A percentile compares a stretch with the other conserved stretches of the same genome.
Evolutionary conservation across 1,140 invertebrate species (phyloP).

Genomic region (Cephus cinctus): DNA sequence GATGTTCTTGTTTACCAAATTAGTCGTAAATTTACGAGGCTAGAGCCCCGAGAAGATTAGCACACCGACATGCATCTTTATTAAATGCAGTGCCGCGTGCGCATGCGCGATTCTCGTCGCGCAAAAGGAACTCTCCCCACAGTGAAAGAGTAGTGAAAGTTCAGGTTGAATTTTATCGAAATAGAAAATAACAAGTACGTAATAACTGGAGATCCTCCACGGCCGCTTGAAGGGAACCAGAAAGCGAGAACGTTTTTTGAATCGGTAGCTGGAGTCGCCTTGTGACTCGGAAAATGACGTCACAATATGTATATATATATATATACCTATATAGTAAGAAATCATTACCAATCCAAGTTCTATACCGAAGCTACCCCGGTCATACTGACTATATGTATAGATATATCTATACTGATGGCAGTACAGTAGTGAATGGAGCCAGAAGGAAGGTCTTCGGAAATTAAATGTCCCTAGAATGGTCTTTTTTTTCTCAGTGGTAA

Average conservation of each 20-base stretch:
- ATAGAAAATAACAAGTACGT: too few species aligned
- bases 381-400: too few species aligned
- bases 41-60: slow-evolving; percentile 11
- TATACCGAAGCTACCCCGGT: background rate
- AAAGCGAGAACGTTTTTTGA: too few species aligned
- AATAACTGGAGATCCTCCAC: too few species aligned
- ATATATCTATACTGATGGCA: too few species aligned
- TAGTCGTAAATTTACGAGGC: slow-evolving; percentile 23
- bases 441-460: slow-evolving; percentile 55
- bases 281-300: background rate
- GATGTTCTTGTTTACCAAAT: slow-evolving; percentile 26
- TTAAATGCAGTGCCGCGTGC: too few species aligned
- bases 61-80: slow-evolving; percentile 2
- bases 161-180: too few species aligned
- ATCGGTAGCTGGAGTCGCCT: too few species aligned
- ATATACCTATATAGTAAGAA: background rate
- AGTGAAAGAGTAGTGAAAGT: too few species aligned
- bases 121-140: too few species aligned
- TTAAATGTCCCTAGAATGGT: slow-evolving; percentile 53
- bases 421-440: slow-evolving; percentile 55
- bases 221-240: too few species aligned
- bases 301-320: background rate
- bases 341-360: background rate
- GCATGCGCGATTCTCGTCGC: too few species aligned
- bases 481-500: slow-evolving; percentile 49